phyloP scores from a whole-genome alignment of 2,888 invertebrate genomes.

The Acronicta alni region DNA sequence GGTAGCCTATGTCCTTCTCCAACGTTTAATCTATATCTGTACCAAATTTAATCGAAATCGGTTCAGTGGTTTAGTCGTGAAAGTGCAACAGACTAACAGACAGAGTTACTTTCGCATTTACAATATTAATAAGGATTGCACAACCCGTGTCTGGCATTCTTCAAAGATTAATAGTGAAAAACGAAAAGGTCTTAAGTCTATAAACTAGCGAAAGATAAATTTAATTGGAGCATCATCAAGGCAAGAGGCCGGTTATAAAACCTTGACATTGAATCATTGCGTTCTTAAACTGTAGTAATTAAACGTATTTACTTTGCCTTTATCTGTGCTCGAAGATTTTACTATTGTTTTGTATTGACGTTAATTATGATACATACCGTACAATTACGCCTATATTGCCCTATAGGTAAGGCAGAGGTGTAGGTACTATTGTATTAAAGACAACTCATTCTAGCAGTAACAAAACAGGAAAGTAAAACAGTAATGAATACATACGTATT shows the following conservation, averaged over 20 bases:
- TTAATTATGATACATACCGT: conserved; percentile 21
- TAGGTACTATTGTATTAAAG: too few relatives aligned
- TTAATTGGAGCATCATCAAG: conserved; percentile 50
- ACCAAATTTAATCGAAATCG: too few relatives aligned
- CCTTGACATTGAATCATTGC: conserved; percentile 63
- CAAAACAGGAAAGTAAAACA: too few relatives aligned
- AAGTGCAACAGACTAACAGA: too few relatives aligned
- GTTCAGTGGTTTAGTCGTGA: too few relatives aligned
- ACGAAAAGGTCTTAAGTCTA: conserved; percentile 28
- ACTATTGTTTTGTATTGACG: conserved; percentile 39
- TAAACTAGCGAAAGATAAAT: conserved; percentile 50
- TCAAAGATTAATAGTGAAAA: conserved; percentile 40
- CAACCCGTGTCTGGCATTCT: not conserved
- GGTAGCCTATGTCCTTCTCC: too few relatives aligned
- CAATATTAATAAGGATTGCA: not conserved
- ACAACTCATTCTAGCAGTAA: too few relatives aligned
- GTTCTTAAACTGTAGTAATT: conserved; percentile 57
- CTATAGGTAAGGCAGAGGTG: too few relatives aligned
- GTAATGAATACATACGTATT: too few relatives aligned
- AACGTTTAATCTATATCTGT: too few relatives aligned
- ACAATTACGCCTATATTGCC: too few relatives aligned
- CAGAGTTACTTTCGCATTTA: too few relatives aligned
- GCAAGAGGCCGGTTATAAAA: conserved; percentile 43
- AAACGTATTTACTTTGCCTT: conserved; percentile 54
- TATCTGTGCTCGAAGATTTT: conserved; percentile 58